A percentile compares a stretch with the other conserved stretches of the same genome.
phyloP scores from a whole-genome alignment of 2,113 vertebrate genomes.

The Oryzias celebensis region DNA sequence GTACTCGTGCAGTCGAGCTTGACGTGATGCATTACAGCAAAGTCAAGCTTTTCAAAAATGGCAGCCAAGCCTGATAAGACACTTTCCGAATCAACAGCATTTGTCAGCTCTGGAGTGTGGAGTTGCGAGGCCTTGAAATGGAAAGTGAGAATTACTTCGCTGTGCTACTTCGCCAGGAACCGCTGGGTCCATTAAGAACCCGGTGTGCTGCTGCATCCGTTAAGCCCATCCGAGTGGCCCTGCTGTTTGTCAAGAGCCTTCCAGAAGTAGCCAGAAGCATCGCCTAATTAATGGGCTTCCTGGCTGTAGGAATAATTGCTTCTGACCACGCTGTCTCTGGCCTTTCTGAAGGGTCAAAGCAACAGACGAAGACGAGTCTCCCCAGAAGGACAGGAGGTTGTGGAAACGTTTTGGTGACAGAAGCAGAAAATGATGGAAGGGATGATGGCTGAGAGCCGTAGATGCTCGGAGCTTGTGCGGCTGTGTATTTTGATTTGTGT shows the following conservation, averaged over 20 bases:
- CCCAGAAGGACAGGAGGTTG: constrained; percentile 52
- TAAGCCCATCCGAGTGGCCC: constrained; percentile 45
- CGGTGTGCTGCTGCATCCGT: constrained; percentile 62
- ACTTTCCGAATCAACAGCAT: constrained; percentile 36
- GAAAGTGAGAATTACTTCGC: constrained; percentile 49
- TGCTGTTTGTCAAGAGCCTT: constrained; percentile 56
- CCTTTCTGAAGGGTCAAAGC: constrained; percentile 55
- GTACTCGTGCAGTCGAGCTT: constrained; percentile 10
- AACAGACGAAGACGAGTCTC: constrained; percentile 56
- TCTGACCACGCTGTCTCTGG: constrained; percentile 38
- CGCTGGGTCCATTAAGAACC: constrained; percentile 65
- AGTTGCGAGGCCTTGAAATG: constrained; percentile 42
- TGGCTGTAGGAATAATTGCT: constrained; percentile 64
- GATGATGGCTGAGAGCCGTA: constrained; percentile 20
- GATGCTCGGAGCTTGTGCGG: constrained; percentile 19
- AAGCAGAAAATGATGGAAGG: constrained; percentile 12
- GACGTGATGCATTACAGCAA: constrained; percentile 19
- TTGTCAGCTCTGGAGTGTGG: constrained; percentile 42
- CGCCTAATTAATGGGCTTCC: constrained; percentile 70
- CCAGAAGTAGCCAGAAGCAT: constrained; percentile 58
- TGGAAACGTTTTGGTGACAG: constrained; percentile 39
- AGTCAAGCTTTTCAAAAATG: constrained; percentile 20
- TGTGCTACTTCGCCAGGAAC: constrained; percentile 36
- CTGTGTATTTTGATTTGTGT: constrained; percentile 22
- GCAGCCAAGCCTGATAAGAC: constrained; percentile 19